Conservation (phyloP, 2,888 invertebrate species). For the Agriopis marginaria region DNA sequence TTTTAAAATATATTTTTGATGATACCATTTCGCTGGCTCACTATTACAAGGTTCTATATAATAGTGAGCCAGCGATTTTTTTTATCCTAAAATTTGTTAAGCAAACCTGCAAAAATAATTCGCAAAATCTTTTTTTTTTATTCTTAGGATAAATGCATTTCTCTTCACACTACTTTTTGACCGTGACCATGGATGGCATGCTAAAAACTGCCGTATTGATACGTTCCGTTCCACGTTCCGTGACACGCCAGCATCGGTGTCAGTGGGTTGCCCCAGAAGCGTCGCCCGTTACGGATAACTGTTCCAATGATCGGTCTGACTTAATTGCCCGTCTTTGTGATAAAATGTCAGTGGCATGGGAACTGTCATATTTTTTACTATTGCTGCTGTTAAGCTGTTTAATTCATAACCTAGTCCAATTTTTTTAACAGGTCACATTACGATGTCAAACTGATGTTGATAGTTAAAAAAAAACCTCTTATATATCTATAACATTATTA, state of each 20-base stretch:
- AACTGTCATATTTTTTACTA: constrained; percentile 18
- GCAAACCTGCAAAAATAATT: too few relatives aligned
- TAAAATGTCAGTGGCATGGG: constrained; percentile 62
- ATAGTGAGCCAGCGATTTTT: too few relatives aligned
- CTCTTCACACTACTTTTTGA: constrained; percentile 24
- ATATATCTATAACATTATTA: background rate
- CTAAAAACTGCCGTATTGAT: constrained; percentile 54
- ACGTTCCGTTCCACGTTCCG: constrained; percentile 63
- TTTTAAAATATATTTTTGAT: background rate
- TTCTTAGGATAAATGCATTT: constrained; percentile 4
- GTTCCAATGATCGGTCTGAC: constrained; percentile 71
- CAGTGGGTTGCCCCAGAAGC: constrained; percentile 81
- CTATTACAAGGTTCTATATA: too few relatives aligned
- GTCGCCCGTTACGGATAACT: constrained; percentile 81
- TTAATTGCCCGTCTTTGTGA: constrained; percentile 68
- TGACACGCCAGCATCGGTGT: constrained; percentile 71
- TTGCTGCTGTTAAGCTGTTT: background rate
- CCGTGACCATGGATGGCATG: constrained; percentile 37
- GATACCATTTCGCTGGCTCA: too few relatives aligned
- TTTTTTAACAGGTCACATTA: too few relatives aligned
- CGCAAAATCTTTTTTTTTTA: background rate
- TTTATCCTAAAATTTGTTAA: too few relatives aligned
- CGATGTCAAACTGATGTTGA: too few relatives aligned
- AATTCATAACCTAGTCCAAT: background rate
- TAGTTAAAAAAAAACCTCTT: background rate